Base-by-base conservation (phyloP, 2,797 vertebrate species). In the Yasuhikotakia modesta region DNA sequence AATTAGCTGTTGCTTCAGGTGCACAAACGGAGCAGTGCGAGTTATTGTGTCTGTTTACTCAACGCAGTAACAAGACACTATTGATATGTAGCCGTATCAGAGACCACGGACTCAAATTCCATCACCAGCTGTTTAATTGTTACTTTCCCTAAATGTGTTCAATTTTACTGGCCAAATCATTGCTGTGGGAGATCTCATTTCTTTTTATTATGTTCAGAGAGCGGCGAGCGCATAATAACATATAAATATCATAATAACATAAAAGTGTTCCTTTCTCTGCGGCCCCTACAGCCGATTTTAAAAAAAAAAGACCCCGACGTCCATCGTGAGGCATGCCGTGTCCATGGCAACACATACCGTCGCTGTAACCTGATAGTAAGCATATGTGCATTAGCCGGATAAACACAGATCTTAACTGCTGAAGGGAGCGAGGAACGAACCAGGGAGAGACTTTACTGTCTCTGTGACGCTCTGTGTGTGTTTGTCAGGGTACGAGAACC, bases 251-350 rank as follows among this genome's bases (percentile, higher is more conserved):
- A 13, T 70, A 55, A 78, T 71, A 71, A 55, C 76, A 70, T 83
- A 80, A 83, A 86, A 73, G 57, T 60, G 63, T 79, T 76, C 61
- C 69, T 70, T 76, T 68, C 70, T 72, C 67, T 75, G 75, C 12
- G 21, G 55, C 78, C 73, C 70, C 67, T 76, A 80, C 84, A 81
- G 83, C 84, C 85, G 86, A 85, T 84, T 84, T n/a, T n/a, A n/a
- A 84, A 85, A 85, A 80, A 82, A 84, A 81, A 68, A 60, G 76
- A 72, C 48, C 61, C 76, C 70, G 80, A 86, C 84, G 46, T 87
- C 83, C 86, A 87, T 88, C 82, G 82, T 43, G 78, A 87, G 87
- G 81, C 84, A 86, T 86, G 86, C 13, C 30, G 88, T 90, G 78
- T 82, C 88, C 83, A 82, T 82, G 57, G 86, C 81, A 87, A 85